Base-by-base conservation (phyloP, 2,888 invertebrate genomes). In the Philhelius pedissequus region DNA sequence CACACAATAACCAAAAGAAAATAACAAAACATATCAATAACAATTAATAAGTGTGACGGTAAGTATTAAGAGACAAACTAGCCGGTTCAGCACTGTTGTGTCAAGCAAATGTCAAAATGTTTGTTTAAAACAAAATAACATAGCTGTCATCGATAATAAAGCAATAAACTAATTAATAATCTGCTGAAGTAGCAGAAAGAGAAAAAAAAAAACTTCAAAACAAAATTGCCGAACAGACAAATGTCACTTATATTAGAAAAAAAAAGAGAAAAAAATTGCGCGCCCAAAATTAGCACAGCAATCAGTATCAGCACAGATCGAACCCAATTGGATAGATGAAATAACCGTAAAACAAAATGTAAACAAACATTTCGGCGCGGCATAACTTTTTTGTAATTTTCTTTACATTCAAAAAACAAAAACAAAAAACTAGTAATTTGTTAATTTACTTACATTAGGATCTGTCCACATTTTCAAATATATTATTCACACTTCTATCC, bases 391-490 rank as follows among this genome's bases (percentile, higher is more conserved):
- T n/a, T 13, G 1, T 20, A 13, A 25, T 18, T 45, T 32, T 45
- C 0, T 30, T 48, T 22, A 4, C 9, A n/a, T 40, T 18, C 18
- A 9, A 5, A 30, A 35, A 30, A 66, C 30, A 43, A 20, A 35
- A n/a, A 15, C 3, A 48, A 35, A 32, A 52, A 73, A 11, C 8
- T n/a, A 18, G 52, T 32, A 0, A 27, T 43, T 35, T 38, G 9
- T 20, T 9, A 4, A 13, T 48, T n/a, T 84, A 84, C 84, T 84
- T 84, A 84, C 84, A 76, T 80, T 84, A 68, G 80, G 84, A 80
- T 84, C 84, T 84, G 84, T 84, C 84, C 84, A 84, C 84, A 84
- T 84, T 80, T 84, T 84, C 66, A 80, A 84, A 73, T 76, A 70
- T 66, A 73, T 71, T 40, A 74, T 84, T 84, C 84, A 84, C 84